Base-by-base conservation (phyloP, 2,888 invertebrate species). In the Rambutsinella grinnellia region DNA sequence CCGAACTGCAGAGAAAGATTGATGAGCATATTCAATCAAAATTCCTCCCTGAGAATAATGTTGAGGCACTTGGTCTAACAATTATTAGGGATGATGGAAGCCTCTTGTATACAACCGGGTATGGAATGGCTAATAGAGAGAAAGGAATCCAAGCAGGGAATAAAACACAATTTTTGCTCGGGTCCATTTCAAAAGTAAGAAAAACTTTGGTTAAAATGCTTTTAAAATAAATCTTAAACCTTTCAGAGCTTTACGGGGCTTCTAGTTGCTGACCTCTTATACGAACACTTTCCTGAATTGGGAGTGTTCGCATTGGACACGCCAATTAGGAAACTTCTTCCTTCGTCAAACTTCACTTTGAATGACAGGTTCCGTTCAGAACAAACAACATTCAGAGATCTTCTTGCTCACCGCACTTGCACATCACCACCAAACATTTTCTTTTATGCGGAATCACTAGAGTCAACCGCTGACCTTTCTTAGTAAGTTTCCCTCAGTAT, bases 291-390 rank as follows among this genome's bases (percentile, higher is more conserved):
- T 51, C 79, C 78, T 17, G 56, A 67, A n/a, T 26, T 68, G 6
- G 75, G 75, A 2, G 49, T 19, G 5, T n/a, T 1, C 1, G 78
- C 53, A 6, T 49, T 80, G 53, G 75, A 80, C 26, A 49, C 17
- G 0, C 79, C 79, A 1, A 75, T 80, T 21, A 21, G 49, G 1
- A 21, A 61, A 27, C 53, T 80, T 21, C 19, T 28, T 13, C 74
- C 74, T 24, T 6, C 23, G 10, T 15, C 53, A 1, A 78, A 78
- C 49, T 65, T 78, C 28, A 58, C 58, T n/a, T n/a, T 58, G 58
- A 78, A 27, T 28, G 79, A 80, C 44, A 49, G 79, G 79, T 80
- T 44, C 44, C 75, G 79, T 1, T 62, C 63, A 2, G 71, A 80
- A 71, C 21, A 57, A 5, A 28, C 60, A 54, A 54, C 58, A 26